Base-by-base conservation (phyloP, 2,888 invertebrate genomes). In the Heterodera filipjevi region DNA sequence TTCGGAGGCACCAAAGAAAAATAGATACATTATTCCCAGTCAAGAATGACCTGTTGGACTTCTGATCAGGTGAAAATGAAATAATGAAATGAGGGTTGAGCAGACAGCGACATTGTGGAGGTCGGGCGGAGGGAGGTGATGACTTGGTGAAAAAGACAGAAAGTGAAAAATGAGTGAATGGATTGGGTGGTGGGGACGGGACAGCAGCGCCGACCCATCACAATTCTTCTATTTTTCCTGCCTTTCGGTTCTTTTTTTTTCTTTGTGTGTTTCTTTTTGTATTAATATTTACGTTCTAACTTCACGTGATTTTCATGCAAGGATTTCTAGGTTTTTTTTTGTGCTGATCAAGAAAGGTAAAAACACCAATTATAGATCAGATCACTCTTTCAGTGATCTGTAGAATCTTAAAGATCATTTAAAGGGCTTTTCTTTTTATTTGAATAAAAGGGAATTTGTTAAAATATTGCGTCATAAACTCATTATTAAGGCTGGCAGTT, bases 221-320 rank as follows among this genome's bases (percentile, higher is more conserved):
- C 59, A 59, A 27, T 59, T 59, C 59, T 49, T 16, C 19, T 14
- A 10, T 44, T 44, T 3, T 53, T 22, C 53, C 22, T 53, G 14
- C 53, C 53, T 59, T 59, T 59, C 59, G 10, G n/a, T 59, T 27
- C 27, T 49, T 16, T 16, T 19, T 49, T 49, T n/a, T 27, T 27
- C 27, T 66, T 66, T 35, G 49, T 49, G 49, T 49, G 16, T 49
- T 49, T 49, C 49, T 49, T 49, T 49, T 27, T 64, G 12, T 64
- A 64, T 27, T 66, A 32, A 33, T 66, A 66, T 66, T 66, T 32
- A 66, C 66, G 1, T 66, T 66, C 33, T n/a, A n/a, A n/a, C n/a
- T 33, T 68, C 35, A 68, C 35, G 16, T 68, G 68, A 68, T 35
- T 14, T 32, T 35, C 68, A 35, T 32, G 68, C 32, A n/a, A n/a